Evolutionary conservation across 92 coral and sea anemone species (phyloP).

Genomic region (Siderastrea radians): DNA sequence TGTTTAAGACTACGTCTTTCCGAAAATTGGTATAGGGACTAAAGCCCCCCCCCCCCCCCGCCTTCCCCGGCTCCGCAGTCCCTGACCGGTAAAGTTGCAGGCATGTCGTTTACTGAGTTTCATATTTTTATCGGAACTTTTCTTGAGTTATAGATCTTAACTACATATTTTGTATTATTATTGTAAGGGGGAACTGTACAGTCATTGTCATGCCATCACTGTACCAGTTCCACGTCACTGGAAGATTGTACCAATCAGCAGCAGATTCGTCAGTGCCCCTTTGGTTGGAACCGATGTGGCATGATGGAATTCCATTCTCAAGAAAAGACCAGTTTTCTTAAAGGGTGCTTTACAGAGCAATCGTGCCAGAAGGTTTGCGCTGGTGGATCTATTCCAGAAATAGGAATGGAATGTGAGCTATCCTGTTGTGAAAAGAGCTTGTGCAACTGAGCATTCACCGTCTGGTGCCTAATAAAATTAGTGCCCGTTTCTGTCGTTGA

Average conservation of each 20-base stretch:
- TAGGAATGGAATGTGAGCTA: background rate
- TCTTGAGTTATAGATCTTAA: background rate
- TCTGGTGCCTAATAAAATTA: too few species aligned
- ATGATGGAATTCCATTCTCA: background rate
- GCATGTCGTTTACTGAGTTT: too few species aligned
- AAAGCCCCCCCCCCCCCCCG: too few species aligned
- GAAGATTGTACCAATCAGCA: background rate
- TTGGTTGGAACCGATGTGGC: constrained; percentile 1
- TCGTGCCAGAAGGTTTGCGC: background rate
- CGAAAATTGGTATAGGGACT: too few species aligned
- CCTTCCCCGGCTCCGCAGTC: too few species aligned
- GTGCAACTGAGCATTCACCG: background rate
- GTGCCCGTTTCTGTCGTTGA: too few species aligned
- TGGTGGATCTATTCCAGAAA: background rate
- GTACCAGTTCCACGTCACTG: background rate
- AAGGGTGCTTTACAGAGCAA: background rate
- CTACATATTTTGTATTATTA: background rate
- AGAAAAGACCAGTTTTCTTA: background rate
- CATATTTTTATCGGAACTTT: too few species aligned
- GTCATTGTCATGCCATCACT: background rate
- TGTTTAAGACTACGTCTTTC: too few species aligned
- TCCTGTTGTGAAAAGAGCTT: background rate
- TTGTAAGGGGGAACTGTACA: background rate
- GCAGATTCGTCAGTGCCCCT: background rate
- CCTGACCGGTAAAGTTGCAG: too few species aligned